Conservation (phyloP, 2,113 vertebrate species). For the Carettochelys insculpta region DNA sequence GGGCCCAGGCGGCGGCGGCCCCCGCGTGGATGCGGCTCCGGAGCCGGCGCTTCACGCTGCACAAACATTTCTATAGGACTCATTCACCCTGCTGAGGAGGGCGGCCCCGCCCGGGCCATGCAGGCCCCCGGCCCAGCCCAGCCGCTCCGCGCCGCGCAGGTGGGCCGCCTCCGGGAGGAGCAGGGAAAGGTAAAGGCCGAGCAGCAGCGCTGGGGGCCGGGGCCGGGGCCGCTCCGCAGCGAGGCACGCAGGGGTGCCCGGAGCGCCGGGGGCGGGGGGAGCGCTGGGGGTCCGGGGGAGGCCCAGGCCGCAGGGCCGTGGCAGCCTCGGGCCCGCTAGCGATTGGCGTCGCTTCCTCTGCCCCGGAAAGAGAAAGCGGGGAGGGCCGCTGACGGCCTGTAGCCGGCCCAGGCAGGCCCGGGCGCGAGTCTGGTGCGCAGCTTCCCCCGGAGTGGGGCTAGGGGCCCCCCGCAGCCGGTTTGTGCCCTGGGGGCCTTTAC, state of each 20-base stretch:
- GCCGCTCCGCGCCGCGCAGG: slow-evolving; percentile 64
- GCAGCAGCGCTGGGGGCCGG: neutral
- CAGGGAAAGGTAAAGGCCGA: slow-evolving; percentile 86
- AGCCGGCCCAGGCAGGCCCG: too few relatives aligned
- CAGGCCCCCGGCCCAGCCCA: slow-evolving; percentile 35
- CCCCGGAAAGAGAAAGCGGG: too few relatives aligned
- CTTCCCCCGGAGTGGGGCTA: neutral
- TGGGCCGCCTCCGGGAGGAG: slow-evolving; percentile 85
- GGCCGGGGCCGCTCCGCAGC: too few relatives aligned
- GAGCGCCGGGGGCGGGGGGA: neutral
- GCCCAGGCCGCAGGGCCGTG: neutral
- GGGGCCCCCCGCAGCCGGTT: neutral
- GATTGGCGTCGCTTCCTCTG: neutral
- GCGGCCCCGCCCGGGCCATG: slow-evolving; percentile 17
- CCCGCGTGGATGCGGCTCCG: slow-evolving; percentile 74
- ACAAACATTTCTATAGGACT: slow-evolving; percentile 96
- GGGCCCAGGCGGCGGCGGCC: slow-evolving; percentile 76
- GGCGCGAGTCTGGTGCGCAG: neutral
- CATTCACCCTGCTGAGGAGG: slow-evolving; percentile 78
- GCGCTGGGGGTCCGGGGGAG: neutral
- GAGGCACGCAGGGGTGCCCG: accelerated
- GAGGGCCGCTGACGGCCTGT: too few relatives aligned
- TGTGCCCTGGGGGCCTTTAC: neutral
- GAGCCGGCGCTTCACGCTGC: slow-evolving; percentile 81
- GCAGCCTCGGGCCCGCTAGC: neutral